Evolutionary conservation across 2,797 vertebrate species (phyloP).

Genomic region (Saxicola maurus): DNA sequence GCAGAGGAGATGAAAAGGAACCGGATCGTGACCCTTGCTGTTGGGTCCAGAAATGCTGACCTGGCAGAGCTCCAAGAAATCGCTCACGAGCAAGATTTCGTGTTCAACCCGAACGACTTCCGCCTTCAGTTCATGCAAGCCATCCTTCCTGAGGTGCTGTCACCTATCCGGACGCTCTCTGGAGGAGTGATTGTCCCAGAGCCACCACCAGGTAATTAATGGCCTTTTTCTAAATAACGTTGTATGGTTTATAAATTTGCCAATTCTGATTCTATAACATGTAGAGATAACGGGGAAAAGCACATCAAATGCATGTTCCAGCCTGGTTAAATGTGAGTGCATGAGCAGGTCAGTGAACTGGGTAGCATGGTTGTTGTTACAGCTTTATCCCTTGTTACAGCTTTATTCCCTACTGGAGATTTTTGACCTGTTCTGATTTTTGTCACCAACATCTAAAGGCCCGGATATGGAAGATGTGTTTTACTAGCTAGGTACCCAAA

Average conservation of each 20-base stretch:
- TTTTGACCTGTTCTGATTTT: neutral
- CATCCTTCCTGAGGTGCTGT: conserved; percentile 68
- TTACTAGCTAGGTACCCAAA: neutral
- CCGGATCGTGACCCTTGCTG: conserved; percentile 80
- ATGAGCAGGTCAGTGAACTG: neutral
- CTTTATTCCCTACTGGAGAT: neutral
- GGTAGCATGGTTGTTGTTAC: neutral
- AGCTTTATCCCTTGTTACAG: neutral
- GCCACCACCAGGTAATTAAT: conserved; percentile 75
- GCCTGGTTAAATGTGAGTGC: neutral
- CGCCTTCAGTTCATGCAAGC: conserved; percentile 46
- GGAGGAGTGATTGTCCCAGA: conserved; percentile 68
- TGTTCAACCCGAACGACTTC: conserved; percentile 71
- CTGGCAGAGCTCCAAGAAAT: conserved; percentile 79
- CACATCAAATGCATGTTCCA: neutral
- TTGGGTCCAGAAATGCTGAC: conserved; percentile 75
- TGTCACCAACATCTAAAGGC: neutral
- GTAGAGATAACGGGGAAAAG: neutral
- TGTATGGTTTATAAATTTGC: neutral
- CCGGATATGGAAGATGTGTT: neutral
- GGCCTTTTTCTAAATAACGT: neutral
- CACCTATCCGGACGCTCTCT: conserved; percentile 81
- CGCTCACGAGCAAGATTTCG: conserved; percentile 73
- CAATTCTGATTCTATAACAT: neutral
- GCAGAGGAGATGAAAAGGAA: conserved; percentile 74